Evolutionary conservation across 1,140 invertebrate species (phyloP).

Genomic region (Heliconius melpomene): DNA sequence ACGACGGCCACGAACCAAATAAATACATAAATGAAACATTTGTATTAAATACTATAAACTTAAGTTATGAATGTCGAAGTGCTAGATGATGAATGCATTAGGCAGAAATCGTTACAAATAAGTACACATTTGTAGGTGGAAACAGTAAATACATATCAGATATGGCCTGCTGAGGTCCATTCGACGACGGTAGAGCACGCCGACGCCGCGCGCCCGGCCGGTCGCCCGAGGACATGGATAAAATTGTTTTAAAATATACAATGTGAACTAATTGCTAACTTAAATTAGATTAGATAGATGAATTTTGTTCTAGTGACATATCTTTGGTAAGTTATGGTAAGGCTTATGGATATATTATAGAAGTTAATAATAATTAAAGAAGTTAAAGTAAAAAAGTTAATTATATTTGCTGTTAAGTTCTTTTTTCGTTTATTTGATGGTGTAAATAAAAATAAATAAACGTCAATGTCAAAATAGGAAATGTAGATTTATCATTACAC

Average conservation of each 20-base stretch:
- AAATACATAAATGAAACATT: background rate
- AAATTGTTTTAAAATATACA: slow-evolving; percentile 57
- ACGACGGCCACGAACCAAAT: background rate
- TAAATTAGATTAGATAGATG: slow-evolving; percentile 47
- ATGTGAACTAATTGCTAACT: slow-evolving; percentile 65
- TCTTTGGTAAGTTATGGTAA: too few species aligned
- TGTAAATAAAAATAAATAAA: too few species aligned
- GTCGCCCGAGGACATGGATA: slow-evolving; percentile 49
- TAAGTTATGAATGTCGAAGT: background rate
- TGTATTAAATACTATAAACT: background rate
- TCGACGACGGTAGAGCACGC: slow-evolving; percentile 50
- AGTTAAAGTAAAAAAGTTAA: too few species aligned
- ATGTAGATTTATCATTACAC: too few species aligned
- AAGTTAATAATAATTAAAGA: too few species aligned
- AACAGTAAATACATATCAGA: slow-evolving; percentile 33
- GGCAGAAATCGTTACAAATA: slow-evolving; percentile 4
- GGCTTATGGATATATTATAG: too few species aligned
- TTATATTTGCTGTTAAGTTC: too few species aligned
- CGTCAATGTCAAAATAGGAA: too few species aligned
- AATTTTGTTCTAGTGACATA: too few species aligned
- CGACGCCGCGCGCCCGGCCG: slow-evolving; percentile 42
- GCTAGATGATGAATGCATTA: slow-evolving; percentile 4
- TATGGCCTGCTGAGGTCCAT: slow-evolving; percentile 57
- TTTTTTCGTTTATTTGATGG: too few species aligned
- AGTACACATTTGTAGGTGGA: background rate